Base-by-base conservation (phyloP, 2,797 vertebrate species). In the Squalus acanthias region DNA sequence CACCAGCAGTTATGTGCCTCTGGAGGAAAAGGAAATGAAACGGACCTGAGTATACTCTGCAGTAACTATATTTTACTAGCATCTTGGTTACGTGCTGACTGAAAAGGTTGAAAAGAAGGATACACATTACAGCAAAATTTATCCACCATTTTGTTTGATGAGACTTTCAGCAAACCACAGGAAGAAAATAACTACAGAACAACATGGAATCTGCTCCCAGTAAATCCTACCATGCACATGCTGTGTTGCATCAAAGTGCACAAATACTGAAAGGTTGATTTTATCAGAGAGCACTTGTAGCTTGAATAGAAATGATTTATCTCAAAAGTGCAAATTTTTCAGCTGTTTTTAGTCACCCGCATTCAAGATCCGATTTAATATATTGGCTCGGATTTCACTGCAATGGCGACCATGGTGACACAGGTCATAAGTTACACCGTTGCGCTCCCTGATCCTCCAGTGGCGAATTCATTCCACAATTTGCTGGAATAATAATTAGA, bases 61-160 rank as follows among this genome's bases (percentile, higher is more conserved):
- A 70, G 93, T 69, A 95, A 26, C 67, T 50, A 69, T 95, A 72
- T 70, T 76, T 95, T 95, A 50, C 29, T 57, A 72, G 46, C 39
- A 20, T n/a, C 50, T 57, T 95, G 46, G 72, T 72, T 74, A 33
- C 0, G 10, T 4, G 26, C 50, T 76, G 69, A 72, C 50, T 76
- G 70, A 95, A 95, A 95, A 95, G 39, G 70, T 93, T 93, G 91
- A 67, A 93, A 93, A 93, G n/a, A 46, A 69, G 65, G 20, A 46
- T 67, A 67, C 24, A 53, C 50, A 60, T 95, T 76, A 76, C 13
- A 60, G 69, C 94, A 70, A 74, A 74, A 72, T 33, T 15, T 76
- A 76, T 95, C 69, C 46, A 92, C 29, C 60, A 22, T 65, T n/a
- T 67, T 92, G 33, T 65, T 20, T 93, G 22, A 93, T 50, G n/a